phyloP scores from a whole-genome alignment of 2,797 vertebrate species.

The Cossypha dichroa region DNA sequence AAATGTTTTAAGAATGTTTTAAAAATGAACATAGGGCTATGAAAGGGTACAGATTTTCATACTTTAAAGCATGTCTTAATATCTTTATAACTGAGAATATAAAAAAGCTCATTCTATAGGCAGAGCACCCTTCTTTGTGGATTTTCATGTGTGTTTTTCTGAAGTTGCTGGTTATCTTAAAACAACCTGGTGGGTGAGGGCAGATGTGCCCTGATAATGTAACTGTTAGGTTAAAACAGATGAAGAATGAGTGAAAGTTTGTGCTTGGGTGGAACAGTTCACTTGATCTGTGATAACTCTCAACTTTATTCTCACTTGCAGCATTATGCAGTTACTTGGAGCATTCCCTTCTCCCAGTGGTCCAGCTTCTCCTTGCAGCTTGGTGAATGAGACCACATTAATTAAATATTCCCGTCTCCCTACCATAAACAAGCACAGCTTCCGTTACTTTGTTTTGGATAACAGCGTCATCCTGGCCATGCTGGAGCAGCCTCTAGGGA shows the following conservation, averaged over 20 bases:
- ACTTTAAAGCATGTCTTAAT: background rate
- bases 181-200: background rate
- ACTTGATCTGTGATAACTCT: background rate
- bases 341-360: conserved; percentile 96
- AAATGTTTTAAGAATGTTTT: background rate
- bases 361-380: conserved; percentile 92
- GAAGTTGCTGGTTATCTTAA: background rate
- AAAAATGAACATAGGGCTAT: background rate
- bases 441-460: conserved; percentile 91
- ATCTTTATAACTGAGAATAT: background rate
- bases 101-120: background rate
- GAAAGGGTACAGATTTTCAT: background rate
- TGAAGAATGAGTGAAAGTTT: background rate
- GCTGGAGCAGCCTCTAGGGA: conserved; percentile 86
- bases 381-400: conserved; percentile 93
- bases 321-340: conserved; percentile 96
- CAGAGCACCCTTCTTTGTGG: background rate
- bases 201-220: background rate
- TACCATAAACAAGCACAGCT: conserved; percentile 86
- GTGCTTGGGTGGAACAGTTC: background rate
- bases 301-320: conserved; percentile 58
- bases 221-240: background rate
- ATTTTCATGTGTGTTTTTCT: background rate
- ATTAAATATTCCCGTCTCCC: conserved; percentile 92
- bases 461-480: conserved; percentile 90